Evolutionary conservation across 2,113 vertebrate species (phyloP).

Genomic region (Amphiprion percula): DNA sequence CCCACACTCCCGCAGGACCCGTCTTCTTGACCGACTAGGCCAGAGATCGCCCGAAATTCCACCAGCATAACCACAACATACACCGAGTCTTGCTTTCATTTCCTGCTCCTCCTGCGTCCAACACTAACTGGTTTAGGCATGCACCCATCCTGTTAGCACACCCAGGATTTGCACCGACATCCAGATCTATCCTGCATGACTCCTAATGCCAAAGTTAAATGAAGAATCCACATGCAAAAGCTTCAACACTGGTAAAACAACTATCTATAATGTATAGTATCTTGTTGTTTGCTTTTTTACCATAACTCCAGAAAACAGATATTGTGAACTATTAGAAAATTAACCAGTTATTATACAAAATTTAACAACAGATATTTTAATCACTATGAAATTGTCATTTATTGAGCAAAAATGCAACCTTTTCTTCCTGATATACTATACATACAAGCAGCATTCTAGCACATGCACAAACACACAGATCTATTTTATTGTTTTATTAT

Average conservation of each 20-base stretch:
- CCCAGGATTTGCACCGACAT: conserved; percentile 24
- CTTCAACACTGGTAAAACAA: conserved; percentile 1
- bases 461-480: no score
- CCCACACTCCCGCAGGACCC: conserved; percentile 12
- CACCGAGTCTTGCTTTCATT: neutral
- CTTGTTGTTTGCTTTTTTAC: no score
- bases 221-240: conserved; percentile 16
- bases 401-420: no score
- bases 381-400: no score
- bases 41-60: conserved; percentile 46
- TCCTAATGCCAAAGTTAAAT: conserved; percentile 1
- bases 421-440: no score
- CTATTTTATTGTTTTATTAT: no score
- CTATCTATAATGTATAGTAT: no score
- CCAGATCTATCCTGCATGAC: neutral
- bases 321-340: no score
- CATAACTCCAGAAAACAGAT: no score
- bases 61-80: conserved; percentile 19
- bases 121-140: conserved; percentile 41
- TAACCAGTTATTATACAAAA: no score
- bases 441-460: no score
- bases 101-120: conserved; percentile 17
- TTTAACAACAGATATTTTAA: no score
- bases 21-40: conserved; percentile 53
- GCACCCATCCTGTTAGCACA: conserved; percentile 25